Evolutionary conservation across 2,888 invertebrate species (phyloP).

Genomic region (Pollenia amentaria): DNA sequence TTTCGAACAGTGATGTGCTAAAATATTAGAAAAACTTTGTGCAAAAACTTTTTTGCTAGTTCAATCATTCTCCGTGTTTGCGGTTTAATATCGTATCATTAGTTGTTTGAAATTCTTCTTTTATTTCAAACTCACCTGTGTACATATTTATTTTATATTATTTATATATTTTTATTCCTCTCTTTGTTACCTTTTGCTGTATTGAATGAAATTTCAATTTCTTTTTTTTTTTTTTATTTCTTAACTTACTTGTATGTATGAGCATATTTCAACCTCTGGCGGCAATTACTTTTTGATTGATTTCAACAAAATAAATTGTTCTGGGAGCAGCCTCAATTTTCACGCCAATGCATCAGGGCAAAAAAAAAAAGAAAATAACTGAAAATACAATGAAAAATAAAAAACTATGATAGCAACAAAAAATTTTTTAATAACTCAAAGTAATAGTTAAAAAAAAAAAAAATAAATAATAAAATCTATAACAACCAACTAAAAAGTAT

Average conservation of each 20-base stretch:
- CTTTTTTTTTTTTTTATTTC: not conserved
- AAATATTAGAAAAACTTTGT: slow-evolving; percentile 17
- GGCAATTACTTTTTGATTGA: slow-evolving; percentile 74
- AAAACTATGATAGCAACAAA: slow-evolving; percentile 11
- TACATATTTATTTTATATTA: slow-evolving; percentile 8
- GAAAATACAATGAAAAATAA: slow-evolving; percentile 10
- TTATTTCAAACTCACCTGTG: not conserved
- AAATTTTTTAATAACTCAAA: slow-evolving; percentile 40
- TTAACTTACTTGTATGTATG: slow-evolving; percentile 14
- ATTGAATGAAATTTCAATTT: slow-evolving; percentile 48
- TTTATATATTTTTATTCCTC: slow-evolving; percentile 18
- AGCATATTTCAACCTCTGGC: slow-evolving; percentile 59
- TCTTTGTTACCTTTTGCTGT: slow-evolving; percentile 33
- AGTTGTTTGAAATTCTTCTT: slow-evolving; percentile 25
- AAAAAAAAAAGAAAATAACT: slow-evolving; percentile 46
- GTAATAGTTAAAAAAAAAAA: slow-evolving; percentile 20
- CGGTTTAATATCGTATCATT: slow-evolving; percentile 61
- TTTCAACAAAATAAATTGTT: slow-evolving; percentile 72
- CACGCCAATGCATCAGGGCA: slow-evolving; percentile 66
- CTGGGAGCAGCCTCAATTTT: slow-evolving; percentile 72
- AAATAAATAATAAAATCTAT: not conserved
- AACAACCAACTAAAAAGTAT: slow-evolving; percentile 50
- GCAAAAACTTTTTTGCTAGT: slow-evolving; percentile 24
- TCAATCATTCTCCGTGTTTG: slow-evolving; percentile 38
- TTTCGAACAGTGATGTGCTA: slow-evolving; percentile 53